phyloP scores from a whole-genome alignment of 2,113 vertebrate species.

The Eulemur rufifrons region DNA sequence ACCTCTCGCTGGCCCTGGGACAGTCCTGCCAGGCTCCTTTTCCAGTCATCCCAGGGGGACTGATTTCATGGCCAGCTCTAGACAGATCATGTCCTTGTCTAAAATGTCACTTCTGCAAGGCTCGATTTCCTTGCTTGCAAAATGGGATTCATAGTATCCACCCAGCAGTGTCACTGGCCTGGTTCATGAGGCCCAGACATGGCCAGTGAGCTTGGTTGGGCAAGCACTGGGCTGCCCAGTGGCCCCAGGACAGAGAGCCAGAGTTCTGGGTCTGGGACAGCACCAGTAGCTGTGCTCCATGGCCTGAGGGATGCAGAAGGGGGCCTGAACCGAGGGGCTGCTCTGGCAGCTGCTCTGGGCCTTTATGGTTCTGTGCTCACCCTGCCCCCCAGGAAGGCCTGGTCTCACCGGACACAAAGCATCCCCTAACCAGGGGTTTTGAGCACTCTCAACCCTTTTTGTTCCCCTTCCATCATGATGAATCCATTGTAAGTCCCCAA shows the following conservation, averaged over 20 bases:
- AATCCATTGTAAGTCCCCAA: background rate
- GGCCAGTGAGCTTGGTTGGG: background rate
- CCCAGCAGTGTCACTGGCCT: background rate
- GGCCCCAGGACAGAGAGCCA: background rate
- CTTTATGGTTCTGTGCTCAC: background rate
- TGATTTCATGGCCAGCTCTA: background rate
- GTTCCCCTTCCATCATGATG: background rate
- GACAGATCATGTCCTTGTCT: background rate
- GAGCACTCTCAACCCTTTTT: background rate
- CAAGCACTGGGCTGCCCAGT: background rate
- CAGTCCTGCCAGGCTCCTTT: background rate
- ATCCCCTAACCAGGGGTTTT: background rate
- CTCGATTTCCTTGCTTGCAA: background rate
- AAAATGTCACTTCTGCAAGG: background rate
- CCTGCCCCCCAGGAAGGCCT: background rate
- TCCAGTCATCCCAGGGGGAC: background rate
- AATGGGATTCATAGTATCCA: background rate
- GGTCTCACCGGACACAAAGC: background rate
- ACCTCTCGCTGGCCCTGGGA: background rate
- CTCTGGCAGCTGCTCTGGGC: background rate
- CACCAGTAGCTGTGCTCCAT: background rate
- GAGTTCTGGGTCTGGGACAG: background rate
- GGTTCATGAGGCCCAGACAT: background rate
- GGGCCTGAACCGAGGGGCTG: background rate
- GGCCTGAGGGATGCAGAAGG: background rate